phyloP scores from a whole-genome alignment of 2,113 vertebrate species.

The Anhinga rufa region DNA sequence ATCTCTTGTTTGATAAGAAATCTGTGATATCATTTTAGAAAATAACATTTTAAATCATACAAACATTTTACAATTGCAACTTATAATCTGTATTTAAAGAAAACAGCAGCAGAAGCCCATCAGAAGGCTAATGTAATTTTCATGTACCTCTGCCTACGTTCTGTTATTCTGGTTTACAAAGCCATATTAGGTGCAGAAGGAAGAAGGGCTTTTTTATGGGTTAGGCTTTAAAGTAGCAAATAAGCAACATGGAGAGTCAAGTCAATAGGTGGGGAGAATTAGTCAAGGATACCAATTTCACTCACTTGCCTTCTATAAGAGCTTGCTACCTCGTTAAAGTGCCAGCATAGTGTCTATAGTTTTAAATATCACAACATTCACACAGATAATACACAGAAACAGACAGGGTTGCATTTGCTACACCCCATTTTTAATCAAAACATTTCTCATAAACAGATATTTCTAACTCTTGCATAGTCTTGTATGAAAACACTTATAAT shows the following conservation, averaged over 20 bases:
- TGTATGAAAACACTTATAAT: not conserved
- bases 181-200: not conserved
- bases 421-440: conserved; percentile 31
- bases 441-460: conserved; percentile 31
- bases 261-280: not conserved
- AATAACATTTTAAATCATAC: not conserved
- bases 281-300: not conserved
- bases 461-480: conserved; percentile 20
- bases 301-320: not conserved
- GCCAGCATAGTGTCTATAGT: not conserved
- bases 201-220: not conserved
- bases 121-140: not conserved
- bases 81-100: conserved; percentile 21
- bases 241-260: not conserved
- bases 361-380: conserved; percentile 20
- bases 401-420: not conserved
- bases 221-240: conserved; percentile 16
- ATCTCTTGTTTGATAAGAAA: not conserved
- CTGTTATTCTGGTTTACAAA: not conserved
- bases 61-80: conserved; percentile 20
- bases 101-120: conserved; percentile 19
- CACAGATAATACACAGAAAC: conserved; percentile 27
- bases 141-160: not conserved
- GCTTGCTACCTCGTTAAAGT: conserved; percentile 28
- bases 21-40: not conserved